Conservation (phyloP, 2,888 invertebrate genomes). For the Drosophila phalerata region DNA sequence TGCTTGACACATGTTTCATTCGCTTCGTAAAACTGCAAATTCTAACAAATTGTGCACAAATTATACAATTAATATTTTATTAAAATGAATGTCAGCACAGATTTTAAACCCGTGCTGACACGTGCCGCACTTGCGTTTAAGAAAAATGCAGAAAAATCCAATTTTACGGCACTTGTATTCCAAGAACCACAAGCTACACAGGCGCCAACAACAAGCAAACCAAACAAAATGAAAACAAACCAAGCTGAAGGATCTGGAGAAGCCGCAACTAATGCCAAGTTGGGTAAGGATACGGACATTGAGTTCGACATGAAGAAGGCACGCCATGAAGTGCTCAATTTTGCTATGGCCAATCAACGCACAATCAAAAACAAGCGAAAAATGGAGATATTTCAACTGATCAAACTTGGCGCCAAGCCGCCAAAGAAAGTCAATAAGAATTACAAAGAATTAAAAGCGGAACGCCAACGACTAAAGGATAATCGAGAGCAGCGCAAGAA, state of each 20-base stretch:
- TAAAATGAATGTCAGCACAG: constrained; percentile 61
- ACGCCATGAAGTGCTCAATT: constrained; percentile 93
- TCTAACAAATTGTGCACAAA: neutral
- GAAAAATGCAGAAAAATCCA: constrained; percentile 42
- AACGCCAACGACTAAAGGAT: constrained; percentile 87
- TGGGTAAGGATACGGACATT: neutral
- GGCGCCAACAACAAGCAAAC: constrained; percentile 3
- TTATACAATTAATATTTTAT: neutral
- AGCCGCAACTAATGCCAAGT: neutral
- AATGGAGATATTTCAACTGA: constrained; percentile 91
- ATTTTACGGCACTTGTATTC: constrained; percentile 81
- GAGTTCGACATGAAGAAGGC: constrained; percentile 91
- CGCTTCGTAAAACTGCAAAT: constrained; percentile 85
- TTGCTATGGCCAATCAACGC: constrained; percentile 91
- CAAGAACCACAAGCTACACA: constrained; percentile 67
- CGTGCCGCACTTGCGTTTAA: constrained; percentile 80
- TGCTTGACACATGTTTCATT: constrained; percentile 43
- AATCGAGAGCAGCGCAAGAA: constrained; percentile 86
- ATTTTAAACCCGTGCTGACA: constrained; percentile 82
- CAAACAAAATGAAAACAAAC: constrained; percentile 9
- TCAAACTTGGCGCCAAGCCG: constrained; percentile 94
- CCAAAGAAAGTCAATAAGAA: constrained; percentile 89
- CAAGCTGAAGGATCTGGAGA: neutral
- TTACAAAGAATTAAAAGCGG: constrained; percentile 90
- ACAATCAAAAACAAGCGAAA: constrained; percentile 90